Evolutionary conservation across 2,888 invertebrate species (phyloP), one percentile per base, ranked within the genome.

Genomic region (Cylindroiulus punctatus): DNA sequence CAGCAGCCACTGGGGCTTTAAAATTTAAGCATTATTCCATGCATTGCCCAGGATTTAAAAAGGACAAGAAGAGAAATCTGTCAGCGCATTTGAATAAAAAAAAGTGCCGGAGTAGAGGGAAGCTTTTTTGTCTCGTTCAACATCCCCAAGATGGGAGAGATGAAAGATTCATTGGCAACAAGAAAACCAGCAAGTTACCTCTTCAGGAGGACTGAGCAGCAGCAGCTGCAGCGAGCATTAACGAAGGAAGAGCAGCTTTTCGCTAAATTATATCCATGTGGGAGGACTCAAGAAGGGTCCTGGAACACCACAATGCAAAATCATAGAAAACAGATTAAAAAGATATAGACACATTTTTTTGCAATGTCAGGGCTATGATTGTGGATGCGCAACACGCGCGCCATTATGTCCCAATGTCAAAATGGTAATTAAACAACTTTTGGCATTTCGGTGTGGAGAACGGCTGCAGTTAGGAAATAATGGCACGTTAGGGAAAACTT

Each of bases 1-100:
- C 76, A 76, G 76, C 76, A 76, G 76, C 30, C 76, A 76, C 30
- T 76, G 26, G 76, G 76, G 76, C 76, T 76, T 76, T 76, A 76
- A 76, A 76, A 76, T 76, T 76, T 76, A 76, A 76, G 76, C 76
- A 76, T 76, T 76, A 76, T 76, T 76, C 76, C 76, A 76, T 76
- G 76, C 76, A 76, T 76, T 76, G 76, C 76, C 7, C 26, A 76
- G 76, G 76, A 76, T 76, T 76, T 76, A 76, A 76, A 76, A 76
- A 76, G 76, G 76, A 76, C 76, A 76, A 76, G 76, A 76, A 76
- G 76, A 76, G 76, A 76, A 76, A 76, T 76, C 76, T 76, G 76
- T 76, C 76, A 76, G 30, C 76, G 30, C 30, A 76, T 76, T 76
- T 76, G 76, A 76, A 76, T 76, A 76, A 76, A 76, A 76, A 30